A percentile compares a stretch with the other conserved stretches of the same genome.
Evolutionary conservation across 2,113 vertebrate species (phyloP).

Genomic region (Carassius auratus): DNA sequence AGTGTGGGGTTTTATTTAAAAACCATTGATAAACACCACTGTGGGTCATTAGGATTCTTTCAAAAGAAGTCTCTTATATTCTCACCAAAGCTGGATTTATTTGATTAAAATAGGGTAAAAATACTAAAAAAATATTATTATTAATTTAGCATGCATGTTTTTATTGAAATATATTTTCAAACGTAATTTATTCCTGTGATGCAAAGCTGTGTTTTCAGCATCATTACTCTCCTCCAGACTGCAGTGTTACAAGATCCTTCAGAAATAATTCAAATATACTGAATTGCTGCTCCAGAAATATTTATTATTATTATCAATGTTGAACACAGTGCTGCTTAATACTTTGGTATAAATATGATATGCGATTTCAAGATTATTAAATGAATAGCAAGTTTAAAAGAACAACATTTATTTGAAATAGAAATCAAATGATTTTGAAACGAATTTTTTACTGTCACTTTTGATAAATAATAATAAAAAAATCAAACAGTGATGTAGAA

Average conservation of each 20-base stretch:
- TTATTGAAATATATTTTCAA: not conserved
- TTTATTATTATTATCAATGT: not conserved
- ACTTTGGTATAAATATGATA: not conserved
- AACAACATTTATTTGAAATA: no score
- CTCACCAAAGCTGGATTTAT: not conserved
- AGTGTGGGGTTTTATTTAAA: not conserved
- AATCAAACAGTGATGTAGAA: not conserved
- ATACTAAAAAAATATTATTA: not conserved
- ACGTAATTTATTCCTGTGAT: not conserved
- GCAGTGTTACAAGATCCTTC: not conserved
- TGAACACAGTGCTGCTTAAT: not conserved
- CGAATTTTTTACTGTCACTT: no score
- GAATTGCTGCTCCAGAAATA: not conserved
- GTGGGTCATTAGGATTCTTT: not conserved
- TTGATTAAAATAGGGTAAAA: not conserved
- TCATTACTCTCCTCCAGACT: not conserved
- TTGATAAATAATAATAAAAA: no score
- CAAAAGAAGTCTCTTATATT: not conserved
- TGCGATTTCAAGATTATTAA: not conserved
- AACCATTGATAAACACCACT: not conserved
- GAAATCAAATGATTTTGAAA: no score
- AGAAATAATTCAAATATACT: not conserved
- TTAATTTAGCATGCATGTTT: not conserved
- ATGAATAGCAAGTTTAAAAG: not conserved
- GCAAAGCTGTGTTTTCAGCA: not conserved